Percentiles rank a stretch among this genome's conserved stretches.
phyloP scores from a whole-genome alignment of 2,797 vertebrate genomes.

The Anniella stebbinsi region DNA sequence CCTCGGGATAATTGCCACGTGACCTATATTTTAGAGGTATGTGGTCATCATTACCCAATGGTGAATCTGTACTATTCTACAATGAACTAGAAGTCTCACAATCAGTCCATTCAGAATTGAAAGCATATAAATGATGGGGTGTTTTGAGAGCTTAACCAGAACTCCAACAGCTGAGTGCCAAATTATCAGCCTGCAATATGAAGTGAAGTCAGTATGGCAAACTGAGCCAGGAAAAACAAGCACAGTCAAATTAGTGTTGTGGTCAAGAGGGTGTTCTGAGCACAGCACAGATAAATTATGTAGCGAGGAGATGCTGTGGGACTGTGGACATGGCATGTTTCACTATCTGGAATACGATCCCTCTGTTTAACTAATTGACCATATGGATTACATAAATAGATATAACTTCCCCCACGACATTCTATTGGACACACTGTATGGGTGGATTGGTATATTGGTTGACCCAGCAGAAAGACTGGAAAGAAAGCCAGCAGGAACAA shows the following conservation, averaged over 20 bases:
- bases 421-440: not conserved
- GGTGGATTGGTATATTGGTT: not conserved
- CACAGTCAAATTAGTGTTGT: not conserved
- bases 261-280: not conserved
- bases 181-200: not conserved
- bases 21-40: not conserved
- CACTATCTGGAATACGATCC: not conserved
- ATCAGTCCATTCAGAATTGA: not conserved
- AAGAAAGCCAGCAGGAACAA: not conserved
- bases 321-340: not conserved
- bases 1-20: not conserved
- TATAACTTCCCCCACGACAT: not conserved
- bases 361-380: not conserved
- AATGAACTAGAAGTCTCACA: not conserved
- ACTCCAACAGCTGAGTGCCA: slow-evolving; percentile 5
- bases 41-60: not conserved
- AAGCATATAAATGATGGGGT: not conserved
- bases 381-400: not conserved
- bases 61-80: not conserved
- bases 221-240: slow-evolving; percentile 22
- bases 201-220: not conserved
- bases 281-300: not conserved
- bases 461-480: not conserved
- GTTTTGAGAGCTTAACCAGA: not conserved
- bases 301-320: not conserved